A percentile compares a stretch with the other conserved stretches of the same genome.
Conservation (phyloP, 2,888 invertebrate genomes). For the Epirrita christyi region DNA sequence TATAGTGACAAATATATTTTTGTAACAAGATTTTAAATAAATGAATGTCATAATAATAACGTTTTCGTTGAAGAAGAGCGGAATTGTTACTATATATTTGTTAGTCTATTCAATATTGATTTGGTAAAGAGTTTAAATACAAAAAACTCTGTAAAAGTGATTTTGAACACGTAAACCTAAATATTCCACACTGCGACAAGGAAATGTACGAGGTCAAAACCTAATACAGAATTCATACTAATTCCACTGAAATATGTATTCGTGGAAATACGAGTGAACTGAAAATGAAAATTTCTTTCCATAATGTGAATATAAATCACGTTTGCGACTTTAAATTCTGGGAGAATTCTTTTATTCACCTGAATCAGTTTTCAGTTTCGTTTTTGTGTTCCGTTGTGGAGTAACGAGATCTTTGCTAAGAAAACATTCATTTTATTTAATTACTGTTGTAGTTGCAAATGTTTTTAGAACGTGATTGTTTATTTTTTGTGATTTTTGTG, state of each 20-base stretch:
- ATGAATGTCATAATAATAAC: no score
- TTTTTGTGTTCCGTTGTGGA: slow-evolving; percentile 4
- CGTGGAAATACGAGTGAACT: slow-evolving; percentile 28
- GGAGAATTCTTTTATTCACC: slow-evolving; percentile 41
- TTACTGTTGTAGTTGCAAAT: background rate
- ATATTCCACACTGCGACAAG: slow-evolving; percentile 15
- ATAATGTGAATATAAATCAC: slow-evolving; percentile 43
- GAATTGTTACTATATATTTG: background rate
- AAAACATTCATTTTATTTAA: background rate
- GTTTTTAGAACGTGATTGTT: no score
- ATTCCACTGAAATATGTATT: slow-evolving; percentile 33
- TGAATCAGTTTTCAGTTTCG: slow-evolving; percentile 16
- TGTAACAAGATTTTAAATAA: no score
- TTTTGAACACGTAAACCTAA: slow-evolving; percentile 8
- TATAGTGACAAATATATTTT: no score
- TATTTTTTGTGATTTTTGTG: no score
- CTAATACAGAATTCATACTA: slow-evolving; percentile 30
- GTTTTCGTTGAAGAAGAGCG: no score
- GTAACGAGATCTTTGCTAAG: background rate
- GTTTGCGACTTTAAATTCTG: slow-evolving; percentile 43
- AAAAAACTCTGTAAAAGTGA: background rate
- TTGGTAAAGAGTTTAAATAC: no score
- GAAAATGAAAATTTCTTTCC: slow-evolving; percentile 36
- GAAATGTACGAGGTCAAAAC: slow-evolving; percentile 23
- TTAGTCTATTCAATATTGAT: no score